These are phyloP conservation scores for Fragum sueziense DNA, from an alignment of 2,888 invertebrate genomes.

Conservation along the genomic window DNA sequence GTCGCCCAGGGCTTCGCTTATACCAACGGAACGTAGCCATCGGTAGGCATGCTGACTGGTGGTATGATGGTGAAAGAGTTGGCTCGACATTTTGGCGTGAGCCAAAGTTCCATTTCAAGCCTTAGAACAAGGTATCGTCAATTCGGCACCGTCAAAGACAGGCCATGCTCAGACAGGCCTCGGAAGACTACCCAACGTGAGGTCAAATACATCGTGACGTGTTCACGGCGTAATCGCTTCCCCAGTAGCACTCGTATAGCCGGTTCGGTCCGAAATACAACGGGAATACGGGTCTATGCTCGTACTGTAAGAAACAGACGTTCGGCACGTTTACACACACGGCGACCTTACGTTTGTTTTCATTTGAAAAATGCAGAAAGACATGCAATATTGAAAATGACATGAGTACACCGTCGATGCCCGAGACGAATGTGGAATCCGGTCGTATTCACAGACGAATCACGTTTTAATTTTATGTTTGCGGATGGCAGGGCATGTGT, in stretches of 20 bases:
- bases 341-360: neutral
- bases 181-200: neutral
- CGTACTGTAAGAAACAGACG: neutral
- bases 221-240: conserved; percentile 4
- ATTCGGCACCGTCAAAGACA: neutral
- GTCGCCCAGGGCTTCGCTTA: neutral
- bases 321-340: conserved; percentile 7
- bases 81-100: neutral
- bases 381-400: neutral
- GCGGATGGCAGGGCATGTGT: conserved; percentile 30
- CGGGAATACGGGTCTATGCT: neutral
- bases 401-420: too few species aligned
- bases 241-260: neutral
- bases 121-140: neutral
- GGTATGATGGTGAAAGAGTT: neutral
- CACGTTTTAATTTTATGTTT: conserved; percentile 28
- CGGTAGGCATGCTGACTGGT: neutral
- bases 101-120: neutral
- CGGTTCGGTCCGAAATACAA: neutral
- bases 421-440: conserved; percentile 12
- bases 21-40: neutral
- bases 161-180: neutral
- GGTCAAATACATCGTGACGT: conserved; percentile 3
- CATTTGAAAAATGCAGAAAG: neutral
- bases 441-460: conserved; percentile 31